Base-by-base conservation (phyloP, 2,888 invertebrate genomes). In the Boloria selene region DNA sequence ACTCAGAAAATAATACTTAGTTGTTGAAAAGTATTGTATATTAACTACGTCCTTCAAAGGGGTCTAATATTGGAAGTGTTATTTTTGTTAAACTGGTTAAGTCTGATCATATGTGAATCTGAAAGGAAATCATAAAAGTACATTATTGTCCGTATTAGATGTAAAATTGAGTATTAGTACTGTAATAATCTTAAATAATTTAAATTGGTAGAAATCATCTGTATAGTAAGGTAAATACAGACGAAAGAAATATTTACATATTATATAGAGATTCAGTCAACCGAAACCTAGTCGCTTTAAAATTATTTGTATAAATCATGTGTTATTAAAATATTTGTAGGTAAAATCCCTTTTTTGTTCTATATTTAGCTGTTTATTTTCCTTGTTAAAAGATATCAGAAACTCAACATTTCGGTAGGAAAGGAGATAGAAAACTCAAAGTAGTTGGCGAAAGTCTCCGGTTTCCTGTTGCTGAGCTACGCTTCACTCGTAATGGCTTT, bases 391-490 rank as follows among this genome's bases (percentile, higher is more conserved):
- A 53, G 16, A 13, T 42, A 54, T 42, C 13, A 5, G 54, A 17
- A 42, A 52, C 17, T 13, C n/a, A 54, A 42, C 17, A 54, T 13
- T 54, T 13, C 13, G 31, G 13, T 54, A 38, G 53, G 3, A 53
- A 53, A 31, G 26, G 16, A 53, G 16, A 54, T 13, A 38, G 54
- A 54, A 54, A 42, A 54, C 38, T 10, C 54, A 13, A 31, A 42
- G 13, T 54, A 42, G 17, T 42, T 42, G 13, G 14, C 51, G 49
- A 51, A 51, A n/a, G 51, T 38, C 38, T 31, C 42, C 26, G n/a
- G 14, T 51, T 51, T 38, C 38, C 16, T 58, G 50, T 60, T 60
- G 42, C 51, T 17, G 31, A 51, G 51, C 49, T 50, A 22, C 42
- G 31, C 60, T 42, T 38, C 42, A 51, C 38, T 18, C 38, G 13